Evolutionary conservation across 2,888 invertebrate species (phyloP).

Genomic region (Synanthedon vespiformis): DNA sequence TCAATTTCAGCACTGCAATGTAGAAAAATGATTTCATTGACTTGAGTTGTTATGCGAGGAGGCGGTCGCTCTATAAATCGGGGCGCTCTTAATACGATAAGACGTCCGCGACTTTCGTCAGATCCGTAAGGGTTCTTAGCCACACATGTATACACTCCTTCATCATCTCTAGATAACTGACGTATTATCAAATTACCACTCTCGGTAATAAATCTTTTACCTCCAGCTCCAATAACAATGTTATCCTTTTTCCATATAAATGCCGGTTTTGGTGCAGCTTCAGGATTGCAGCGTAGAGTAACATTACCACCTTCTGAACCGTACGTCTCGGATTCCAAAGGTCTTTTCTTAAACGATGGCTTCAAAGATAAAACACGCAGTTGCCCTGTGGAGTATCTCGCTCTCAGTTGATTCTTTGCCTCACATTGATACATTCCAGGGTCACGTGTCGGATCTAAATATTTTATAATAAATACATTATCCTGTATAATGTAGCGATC

Average conservation of each 20-base stretch:
- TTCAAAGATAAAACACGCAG: slow-evolving; percentile 87
- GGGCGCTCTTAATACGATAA: slow-evolving; percentile 87
- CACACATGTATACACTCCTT: slow-evolving; percentile 86
- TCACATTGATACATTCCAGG: slow-evolving; percentile 96
- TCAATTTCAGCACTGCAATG: slow-evolving; percentile 89
- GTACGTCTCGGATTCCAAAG: slow-evolving; percentile 89
- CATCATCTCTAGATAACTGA: slow-evolving; percentile 88
- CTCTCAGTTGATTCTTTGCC: slow-evolving; percentile 88
- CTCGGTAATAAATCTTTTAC: slow-evolving; percentile 83
- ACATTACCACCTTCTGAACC: slow-evolving; percentile 93
- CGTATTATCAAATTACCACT: slow-evolving; percentile 89
- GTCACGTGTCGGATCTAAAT: slow-evolving; percentile 82
- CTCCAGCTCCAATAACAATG: slow-evolving; percentile 81
- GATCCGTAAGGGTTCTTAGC: slow-evolving; percentile 88
- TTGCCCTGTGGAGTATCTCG: slow-evolving; percentile 89
- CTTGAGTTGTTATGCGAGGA: slow-evolving; percentile 74
- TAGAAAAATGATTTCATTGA: slow-evolving; percentile 78
- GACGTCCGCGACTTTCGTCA: slow-evolving; percentile 85
- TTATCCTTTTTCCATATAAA: slow-evolving; percentile 93
- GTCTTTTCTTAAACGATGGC: slow-evolving; percentile 91
- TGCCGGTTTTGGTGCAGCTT: slow-evolving; percentile 91
- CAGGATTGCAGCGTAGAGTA: slow-evolving; percentile 91
- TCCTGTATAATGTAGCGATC: slow-evolving; percentile 87
- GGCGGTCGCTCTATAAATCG: slow-evolving; percentile 78
- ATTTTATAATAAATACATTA: slow-evolving; percentile 83